A percentile compares a stretch with the other conserved stretches of the same genome.
Evolutionary conservation across 2,113 vertebrate species (phyloP).

Genomic region (Triplophysa siluroides): DNA sequence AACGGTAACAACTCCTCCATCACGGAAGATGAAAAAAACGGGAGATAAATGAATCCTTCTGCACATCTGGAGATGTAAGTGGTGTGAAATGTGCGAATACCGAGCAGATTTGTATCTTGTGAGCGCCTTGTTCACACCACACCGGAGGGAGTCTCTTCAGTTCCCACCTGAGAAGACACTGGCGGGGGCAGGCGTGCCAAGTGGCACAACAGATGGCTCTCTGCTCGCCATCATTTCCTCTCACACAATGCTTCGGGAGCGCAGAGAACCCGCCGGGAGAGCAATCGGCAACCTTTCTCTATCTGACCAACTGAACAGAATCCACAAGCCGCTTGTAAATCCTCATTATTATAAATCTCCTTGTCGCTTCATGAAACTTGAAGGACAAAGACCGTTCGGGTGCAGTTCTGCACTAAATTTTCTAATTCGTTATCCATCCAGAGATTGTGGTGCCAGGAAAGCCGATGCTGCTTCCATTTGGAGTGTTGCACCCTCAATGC

Average conservation of each 20-base stretch:
- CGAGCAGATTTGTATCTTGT: conserved; percentile 46
- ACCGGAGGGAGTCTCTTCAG: conserved; percentile 54
- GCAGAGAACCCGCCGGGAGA: conserved; percentile 56
- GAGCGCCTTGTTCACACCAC: conserved; percentile 47
- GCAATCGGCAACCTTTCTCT: conserved; percentile 56
- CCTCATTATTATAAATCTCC: conserved; percentile 66
- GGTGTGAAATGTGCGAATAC: conserved; percentile 46
- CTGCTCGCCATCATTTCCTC: conserved; percentile 68
- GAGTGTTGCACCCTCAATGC: conserved; percentile 63
- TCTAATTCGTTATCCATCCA: conserved; percentile 64
- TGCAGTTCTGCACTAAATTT: conserved; percentile 42
- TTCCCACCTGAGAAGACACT: conserved; percentile 67
- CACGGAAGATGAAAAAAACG: conserved; percentile 9
- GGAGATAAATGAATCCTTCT: conserved; percentile 15
- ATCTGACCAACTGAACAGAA: conserved; percentile 62
- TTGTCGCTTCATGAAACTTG: conserved; percentile 38
- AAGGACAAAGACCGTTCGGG: conserved; percentile 21
- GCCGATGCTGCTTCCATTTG: conserved; percentile 63
- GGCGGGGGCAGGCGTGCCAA: conserved; percentile 65
- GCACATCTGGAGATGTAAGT: conserved; percentile 65
- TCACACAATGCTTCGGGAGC: conserved; percentile 67
- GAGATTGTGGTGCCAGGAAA: conserved; percentile 62
- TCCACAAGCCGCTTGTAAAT: conserved; percentile 41
- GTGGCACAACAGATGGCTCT: conserved; percentile 75
- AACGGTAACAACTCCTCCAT: conserved; percentile 16